Conservation (phyloP, 2,113 vertebrate species). For the Amphiprion percula region DNA sequence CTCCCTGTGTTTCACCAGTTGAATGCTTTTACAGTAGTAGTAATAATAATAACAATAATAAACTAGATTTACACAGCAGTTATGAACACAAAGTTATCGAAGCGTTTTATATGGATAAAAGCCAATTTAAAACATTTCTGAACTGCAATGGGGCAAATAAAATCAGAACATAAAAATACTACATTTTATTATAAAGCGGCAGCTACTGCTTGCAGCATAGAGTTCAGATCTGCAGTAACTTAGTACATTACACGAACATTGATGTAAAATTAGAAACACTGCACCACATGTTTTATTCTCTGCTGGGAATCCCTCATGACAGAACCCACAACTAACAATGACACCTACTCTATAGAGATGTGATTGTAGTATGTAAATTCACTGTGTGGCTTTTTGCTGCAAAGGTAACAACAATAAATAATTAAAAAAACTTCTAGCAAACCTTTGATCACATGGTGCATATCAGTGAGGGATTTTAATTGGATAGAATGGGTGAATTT, state of each 20-base stretch:
- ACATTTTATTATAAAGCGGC: neutral
- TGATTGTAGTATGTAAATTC: slow-evolving; percentile 11
- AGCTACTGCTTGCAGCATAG: neutral
- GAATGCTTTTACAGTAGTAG: neutral
- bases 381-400: neutral
- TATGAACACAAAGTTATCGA: neutral
- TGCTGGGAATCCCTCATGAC: neutral
- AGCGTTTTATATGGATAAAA: slow-evolving; percentile 12
- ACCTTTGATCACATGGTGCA: neutral
- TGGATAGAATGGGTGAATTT: slow-evolving; percentile 5
- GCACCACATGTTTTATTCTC: slow-evolving; percentile 2
- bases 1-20: neutral
- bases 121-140: neutral
- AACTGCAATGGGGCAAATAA: neutral
- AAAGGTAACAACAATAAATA: neutral
- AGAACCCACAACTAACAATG: neutral
- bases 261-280: slow-evolving; percentile 14
- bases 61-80: neutral
- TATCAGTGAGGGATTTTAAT: neutral
- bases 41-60: too few species aligned
- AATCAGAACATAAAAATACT: slow-evolving; percentile 4
- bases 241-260: neutral
- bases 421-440: neutral
- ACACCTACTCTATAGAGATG: neutral
- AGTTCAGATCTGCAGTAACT: slow-evolving; percentile 1